Base-by-base conservation (phyloP, 2,113 vertebrate species). In the Cyprinodon tularosa region DNA sequence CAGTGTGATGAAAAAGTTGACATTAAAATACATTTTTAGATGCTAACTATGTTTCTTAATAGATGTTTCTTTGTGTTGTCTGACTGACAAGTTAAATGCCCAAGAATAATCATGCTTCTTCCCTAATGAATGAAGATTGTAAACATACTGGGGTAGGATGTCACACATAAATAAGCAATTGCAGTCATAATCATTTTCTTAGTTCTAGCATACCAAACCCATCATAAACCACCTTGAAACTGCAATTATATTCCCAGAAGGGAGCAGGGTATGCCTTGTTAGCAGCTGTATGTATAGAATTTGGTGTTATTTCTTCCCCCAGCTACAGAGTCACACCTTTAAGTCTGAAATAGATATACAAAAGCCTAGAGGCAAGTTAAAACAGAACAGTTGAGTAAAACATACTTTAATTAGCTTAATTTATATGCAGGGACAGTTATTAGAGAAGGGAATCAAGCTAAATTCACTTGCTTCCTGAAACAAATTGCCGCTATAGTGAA, bases 301-400 rank as follows among this genome's bases (percentile, higher is more conserved):
- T 42, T 40, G 68, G 68, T 69, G 72, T 37, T 47, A 61, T 62
- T 64, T 12, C 36, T 45, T 44, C 20, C 29, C 9, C 22, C 48
- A 1, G 63, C 60, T 20, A 40, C 44, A 77, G 8, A 68, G 50
- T n/a, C 20, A 4, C 11, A 38, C 59, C 47, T 53, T 62, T 7
- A 63, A 39, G n/a, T 48, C 63, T 47, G 78, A 77, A 85, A 72
- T 65, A 47, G 42, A 72, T 83, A 36, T 39, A 12, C 12, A 74
- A 38, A 69, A 66, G 77, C 84, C 44, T 17, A 20, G 1, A 80
- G 84, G 68, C 66, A 74, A 53, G 68, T 22, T 42, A 44, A 76
- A 85, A 90, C 66, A 83, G n/a, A 74, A 39, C 44, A 71, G 69
- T 20, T 72, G 70, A 81, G 61, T 67, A 40, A 71, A 70, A 80